phyloP scores from a whole-genome alignment of 2,113 vertebrate genomes.

The Pangasianodon hypophthalmus region DNA sequence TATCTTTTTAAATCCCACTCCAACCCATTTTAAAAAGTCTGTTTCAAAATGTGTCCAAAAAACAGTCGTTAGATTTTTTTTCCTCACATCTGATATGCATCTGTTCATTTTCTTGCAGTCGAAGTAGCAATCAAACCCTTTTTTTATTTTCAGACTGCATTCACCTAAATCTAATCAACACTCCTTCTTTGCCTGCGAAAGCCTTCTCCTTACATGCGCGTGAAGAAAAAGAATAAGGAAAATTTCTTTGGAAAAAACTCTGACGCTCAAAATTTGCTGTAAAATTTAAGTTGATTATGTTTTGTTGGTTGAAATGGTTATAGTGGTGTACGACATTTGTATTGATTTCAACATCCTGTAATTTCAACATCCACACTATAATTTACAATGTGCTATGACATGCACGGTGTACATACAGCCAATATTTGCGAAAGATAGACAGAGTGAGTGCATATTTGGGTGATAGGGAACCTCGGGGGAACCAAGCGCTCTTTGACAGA shows the following conservation, averaged over 20 bases:
- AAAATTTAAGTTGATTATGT: not conserved
- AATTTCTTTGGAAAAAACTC: not conserved
- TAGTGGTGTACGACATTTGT: not conserved
- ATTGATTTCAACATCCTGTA: not conserved
- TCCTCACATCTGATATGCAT: not conserved
- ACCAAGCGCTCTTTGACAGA: not conserved
- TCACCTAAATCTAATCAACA: not conserved
- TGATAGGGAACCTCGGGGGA: not conserved
- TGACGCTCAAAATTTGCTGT: not conserved
- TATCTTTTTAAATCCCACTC: not conserved
- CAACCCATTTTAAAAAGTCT: not conserved
- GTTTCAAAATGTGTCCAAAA: not conserved
- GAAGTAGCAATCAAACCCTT: not conserved
- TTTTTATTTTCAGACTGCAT: not conserved
- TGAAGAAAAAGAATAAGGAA: not conserved
- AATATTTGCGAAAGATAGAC: conserved; percentile 7
- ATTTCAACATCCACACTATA: not conserved
- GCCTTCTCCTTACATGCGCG: not conserved
- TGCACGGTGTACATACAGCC: not conserved
- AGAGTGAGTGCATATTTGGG: not conserved
- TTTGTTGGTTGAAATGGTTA: not conserved
- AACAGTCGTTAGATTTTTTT: not conserved
- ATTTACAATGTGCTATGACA: conserved; percentile 12
- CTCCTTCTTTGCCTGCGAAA: not conserved
- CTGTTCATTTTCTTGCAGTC: not conserved